Base-by-base conservation (phyloP, 2,888 invertebrate species). In the Lithophane leautieri region DNA sequence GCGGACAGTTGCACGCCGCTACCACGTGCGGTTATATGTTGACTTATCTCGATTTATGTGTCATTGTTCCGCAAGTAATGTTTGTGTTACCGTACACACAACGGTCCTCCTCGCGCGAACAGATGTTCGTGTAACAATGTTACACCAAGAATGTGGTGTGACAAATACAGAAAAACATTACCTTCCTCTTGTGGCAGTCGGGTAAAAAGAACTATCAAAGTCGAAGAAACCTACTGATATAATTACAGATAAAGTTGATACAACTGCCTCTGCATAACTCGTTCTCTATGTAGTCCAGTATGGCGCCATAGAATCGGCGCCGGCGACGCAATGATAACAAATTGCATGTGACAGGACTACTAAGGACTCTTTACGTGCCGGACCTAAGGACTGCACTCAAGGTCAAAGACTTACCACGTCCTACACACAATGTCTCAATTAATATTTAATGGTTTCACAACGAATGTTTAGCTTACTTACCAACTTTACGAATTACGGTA, bases 31-130 rank as follows among this genome's bases (percentile, higher is more conserved):
- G 81, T 62, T 25, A 14, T 68, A 73, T 73, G 72, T 78, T 76
- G 73, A 86, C 78, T 74, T 85, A 88, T 81, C 84, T 72, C 56
- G 71, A 92, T 92, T 89, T 90, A 90, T 89, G 84, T 80, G 75
- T 78, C 83, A 88, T 88, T 69, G 66, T 81, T 81, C 44, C 60
- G 63, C 42, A 71, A 60, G 40, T 69, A 77, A 74, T 63, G 66
- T 78, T 72, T 79, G 54, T 71, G 14, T 68, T 78, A 40, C 58
- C 65, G 40, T 66, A 40, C 12, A 81, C 58, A 76, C 52, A 73
- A 63, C 52, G 47, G 40, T n/a, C 22, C 44, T 50, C 47, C 19
- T 16, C 25, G 62, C 16, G 14, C 25, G 22, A 68, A 82, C 79
- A 82, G 63, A 50, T 82, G 63, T 77, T 69, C 47, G 4, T 9